Base-by-base conservation (phyloP, 2,888 invertebrate genomes). In the Pyrocoelia pectoralis region DNA sequence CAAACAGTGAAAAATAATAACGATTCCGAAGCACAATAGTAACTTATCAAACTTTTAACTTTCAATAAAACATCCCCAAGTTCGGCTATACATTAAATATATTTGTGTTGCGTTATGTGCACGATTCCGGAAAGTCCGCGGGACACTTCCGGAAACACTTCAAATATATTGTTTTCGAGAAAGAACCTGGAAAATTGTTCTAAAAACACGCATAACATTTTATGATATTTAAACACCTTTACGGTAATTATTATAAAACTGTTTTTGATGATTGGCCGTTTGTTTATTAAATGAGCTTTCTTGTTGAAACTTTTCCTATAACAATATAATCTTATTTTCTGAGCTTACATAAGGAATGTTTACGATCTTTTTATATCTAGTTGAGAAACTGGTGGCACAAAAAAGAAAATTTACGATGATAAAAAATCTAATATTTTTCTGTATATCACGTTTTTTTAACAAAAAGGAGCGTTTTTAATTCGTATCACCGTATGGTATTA, bases 131-230 rank as follows among this genome's bases (percentile, higher is more conserved):
- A 59, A 59, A 59, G 59, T 53, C 46, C 59, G 53, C 51, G 59
- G 38, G 59, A 59, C 59, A 59, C 53, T 59, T 52, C 59, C 59
- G 53, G 59, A 59, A 57, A 53, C 53, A 53, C 53, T 59, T 38
- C 53, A 53, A 19, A 52, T 43, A 46, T 59, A 59, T 59, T 59
- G 52, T 59, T 43, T 59, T 29, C 29, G 17, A 29, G 53, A 48
- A 59, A 57, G 43, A 53, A 38, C 51, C 43, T 29, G 41, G 24
- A 59, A 52, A 48, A 46, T 53, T 29, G 43, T 18, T 38, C 14
- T 15, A 57, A 53, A 58, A 41, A 43, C 29, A n/a, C 50, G 19
- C 50, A 38, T 41, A 50, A 29, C 18, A 33, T 50, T 57, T 57
- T 57, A 57, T 50, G 50, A 58, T 43, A 41, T 51, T 59, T 52